phyloP scores from a whole-genome alignment of 1,140 invertebrate genomes.

The Lordiphosa mommai region DNA sequence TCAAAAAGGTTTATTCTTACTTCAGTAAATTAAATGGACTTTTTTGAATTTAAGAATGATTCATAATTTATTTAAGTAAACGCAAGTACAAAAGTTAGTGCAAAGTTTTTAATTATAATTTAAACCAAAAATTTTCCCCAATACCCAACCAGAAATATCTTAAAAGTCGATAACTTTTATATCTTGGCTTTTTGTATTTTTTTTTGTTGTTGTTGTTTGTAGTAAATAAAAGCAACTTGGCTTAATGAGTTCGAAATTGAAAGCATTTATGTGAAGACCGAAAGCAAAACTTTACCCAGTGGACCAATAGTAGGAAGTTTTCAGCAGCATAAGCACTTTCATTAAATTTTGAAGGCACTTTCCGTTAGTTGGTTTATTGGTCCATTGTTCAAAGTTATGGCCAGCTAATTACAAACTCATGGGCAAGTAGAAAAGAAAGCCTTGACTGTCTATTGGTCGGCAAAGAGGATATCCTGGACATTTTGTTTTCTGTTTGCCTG shows the following conservation, averaged over 20 bases:
- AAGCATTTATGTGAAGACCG: conserved; percentile 15
- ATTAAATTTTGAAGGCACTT: conserved; percentile 15
- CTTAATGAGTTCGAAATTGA: conserved; percentile 49
- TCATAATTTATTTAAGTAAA: too few species aligned
- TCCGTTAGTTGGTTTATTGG: conserved; percentile 21
- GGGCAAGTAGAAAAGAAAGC: conserved; percentile 5
- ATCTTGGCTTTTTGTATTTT: neutral
- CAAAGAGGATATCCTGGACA: conserved; percentile 48
- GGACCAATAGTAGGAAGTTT: conserved; percentile 21
- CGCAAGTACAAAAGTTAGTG: too few species aligned
- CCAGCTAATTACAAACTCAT: conserved; percentile 52
- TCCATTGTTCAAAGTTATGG: conserved; percentile 32
- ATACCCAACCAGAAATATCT: too few species aligned
- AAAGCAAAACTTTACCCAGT: conserved; percentile 25
- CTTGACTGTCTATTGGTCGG: conserved; percentile 24
- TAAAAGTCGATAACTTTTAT: too few species aligned
- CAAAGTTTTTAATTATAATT: too few species aligned
- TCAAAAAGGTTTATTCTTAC: too few species aligned
- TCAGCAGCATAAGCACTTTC: conserved; percentile 23
- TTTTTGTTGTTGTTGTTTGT: too few species aligned
- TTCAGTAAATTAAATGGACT: too few species aligned
- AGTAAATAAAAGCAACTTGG: conserved; percentile 19
- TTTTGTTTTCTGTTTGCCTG: conserved; percentile 50
- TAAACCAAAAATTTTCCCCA: too few species aligned
- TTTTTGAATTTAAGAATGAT: too few species aligned